Evolutionary conservation across 2,888 invertebrate genomes (phyloP).

Genomic region (Rhimphoctona megacephalus): DNA sequence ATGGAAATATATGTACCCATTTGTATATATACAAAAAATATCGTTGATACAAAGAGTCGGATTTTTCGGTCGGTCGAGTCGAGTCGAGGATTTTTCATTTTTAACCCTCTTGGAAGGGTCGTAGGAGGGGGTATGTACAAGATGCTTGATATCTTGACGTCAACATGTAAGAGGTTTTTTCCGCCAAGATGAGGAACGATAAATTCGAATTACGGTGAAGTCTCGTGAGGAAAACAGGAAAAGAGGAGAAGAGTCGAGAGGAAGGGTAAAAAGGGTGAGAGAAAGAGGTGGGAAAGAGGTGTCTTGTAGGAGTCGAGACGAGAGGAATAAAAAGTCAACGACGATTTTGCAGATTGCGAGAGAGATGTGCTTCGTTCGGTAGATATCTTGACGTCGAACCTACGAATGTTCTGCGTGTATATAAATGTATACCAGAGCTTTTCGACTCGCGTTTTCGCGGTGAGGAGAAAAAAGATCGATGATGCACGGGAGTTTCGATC

Average conservation of each 20-base stretch:
- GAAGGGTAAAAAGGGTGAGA: not conserved
- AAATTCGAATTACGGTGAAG: slow-evolving; percentile 59
- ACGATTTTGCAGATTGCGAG: slow-evolving; percentile 59
- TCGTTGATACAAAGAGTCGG: not conserved
- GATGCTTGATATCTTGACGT: slow-evolving; percentile 32
- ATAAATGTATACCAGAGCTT: slow-evolving; percentile 34
- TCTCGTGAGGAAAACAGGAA: slow-evolving; percentile 18
- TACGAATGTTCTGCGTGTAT: not conserved
- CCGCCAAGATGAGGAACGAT: slow-evolving; percentile 52
- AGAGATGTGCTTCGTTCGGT: slow-evolving; percentile 49
- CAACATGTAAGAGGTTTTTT: slow-evolving; percentile 30
- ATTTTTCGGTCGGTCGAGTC: too few relatives aligned
- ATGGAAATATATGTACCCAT: not conserved
- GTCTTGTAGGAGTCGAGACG: slow-evolving; percentile 29
- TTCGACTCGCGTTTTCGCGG: slow-evolving; percentile 43
- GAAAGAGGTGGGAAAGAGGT: slow-evolving; percentile 5
- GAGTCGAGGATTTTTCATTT: slow-evolving; percentile 9
- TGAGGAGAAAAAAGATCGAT: slow-evolving; percentile 40
- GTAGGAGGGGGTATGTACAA: not conserved
- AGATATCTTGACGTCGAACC: slow-evolving; percentile 41
- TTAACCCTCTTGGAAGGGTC: not conserved
- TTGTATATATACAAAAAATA: not conserved
- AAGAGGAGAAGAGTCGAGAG: slow-evolving; percentile 17
- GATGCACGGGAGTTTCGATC: slow-evolving; percentile 59
- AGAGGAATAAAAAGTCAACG: slow-evolving; percentile 54